Base-by-base conservation (phyloP, 2,888 invertebrate genomes). In the Drosophila paucipuncta region DNA sequence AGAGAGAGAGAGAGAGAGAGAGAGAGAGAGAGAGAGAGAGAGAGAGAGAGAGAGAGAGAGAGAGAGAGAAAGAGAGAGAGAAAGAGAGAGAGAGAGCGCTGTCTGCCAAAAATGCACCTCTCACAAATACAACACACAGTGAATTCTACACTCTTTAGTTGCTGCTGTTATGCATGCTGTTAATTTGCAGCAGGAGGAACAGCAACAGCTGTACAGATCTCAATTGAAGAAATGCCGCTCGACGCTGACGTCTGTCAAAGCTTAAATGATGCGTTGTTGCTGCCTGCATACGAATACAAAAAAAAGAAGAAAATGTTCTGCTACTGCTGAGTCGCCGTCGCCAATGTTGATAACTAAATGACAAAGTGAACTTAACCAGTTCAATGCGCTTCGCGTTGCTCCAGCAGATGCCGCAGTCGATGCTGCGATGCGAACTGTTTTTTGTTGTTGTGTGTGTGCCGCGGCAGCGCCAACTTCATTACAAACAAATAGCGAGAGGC, bases 331-430 rank as follows among this genome's bases (percentile, higher is more conserved):
- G 35, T 25, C 54, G 74, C 70, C 68, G 72, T 68, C 69, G 65
- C 67, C 80, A 76, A 76, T 82, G 80, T 78, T 84, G 89, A 84
- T 88, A 89, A 80, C 78, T 75, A 73, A 80, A 69, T 73, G 75
- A 61, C 62, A 71, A 81, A 86, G 71, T 65, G 65, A 74, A 73
- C 72, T 57, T 72, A 88, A 85, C 87, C 89, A 89, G 89, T 89
- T 85, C 82, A 84, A 85, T 87, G 85, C 80, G 89, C 87, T 82
- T 89, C 76, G 61, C 69, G 59, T 82, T 81, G 68, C 76, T 85
- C 75, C 78, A 73, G 63, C 58, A 47, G 16, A 47, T 33, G 31
- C 52, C 52, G 43, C 37, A 25, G 68, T 25, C 31, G 61, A 70
- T 76, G 76, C 61, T 65, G 43, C 33, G 47, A 22, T 18, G 4